Conservation (phyloP, 2,113 vertebrate species). For the Oryzias curvinotus region DNA sequence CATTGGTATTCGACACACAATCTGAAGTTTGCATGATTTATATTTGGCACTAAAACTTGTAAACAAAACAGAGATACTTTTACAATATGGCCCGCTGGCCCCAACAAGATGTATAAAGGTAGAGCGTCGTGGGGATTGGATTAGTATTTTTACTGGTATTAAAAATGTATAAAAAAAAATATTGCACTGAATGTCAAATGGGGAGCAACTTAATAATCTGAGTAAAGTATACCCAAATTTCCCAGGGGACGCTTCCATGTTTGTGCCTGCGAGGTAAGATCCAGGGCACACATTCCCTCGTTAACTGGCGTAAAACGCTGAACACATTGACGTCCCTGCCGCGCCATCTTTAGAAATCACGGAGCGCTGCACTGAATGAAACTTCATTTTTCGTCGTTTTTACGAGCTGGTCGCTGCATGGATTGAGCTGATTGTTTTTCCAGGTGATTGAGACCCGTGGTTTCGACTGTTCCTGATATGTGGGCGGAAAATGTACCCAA, state of each 20-base stretch:
- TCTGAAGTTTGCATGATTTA: too few relatives aligned
- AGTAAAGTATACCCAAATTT: too few relatives aligned
- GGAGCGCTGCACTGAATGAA: slow-evolving; percentile 50
- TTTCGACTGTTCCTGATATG: accelerated
- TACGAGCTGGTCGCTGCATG: slow-evolving; percentile 11
- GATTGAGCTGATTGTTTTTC: slow-evolving; percentile 13
- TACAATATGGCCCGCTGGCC: too few relatives aligned
- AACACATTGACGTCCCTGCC: slow-evolving; percentile 58
- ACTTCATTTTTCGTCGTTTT: slow-evolving; percentile 30
- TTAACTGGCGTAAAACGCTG: slow-evolving; percentile 20
- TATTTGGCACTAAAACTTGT: too few relatives aligned
- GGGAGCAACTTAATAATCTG: too few relatives aligned
- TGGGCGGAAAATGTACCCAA: neutral
- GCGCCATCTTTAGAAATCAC: slow-evolving; percentile 81
- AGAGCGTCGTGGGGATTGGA: too few relatives aligned
- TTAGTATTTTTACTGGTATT: too few relatives aligned
- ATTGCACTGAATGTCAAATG: too few relatives aligned
- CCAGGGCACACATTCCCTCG: neutral
- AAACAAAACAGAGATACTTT: too few relatives aligned
- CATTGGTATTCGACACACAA: too few relatives aligned
- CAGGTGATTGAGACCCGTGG: slow-evolving; percentile 15
- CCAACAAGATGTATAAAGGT: too few relatives aligned
- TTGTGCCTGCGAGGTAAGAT: neutral
- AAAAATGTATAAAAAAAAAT: too few relatives aligned
- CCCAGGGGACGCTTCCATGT: neutral